A percentile compares a stretch with the other conserved stretches of the same genome.
phyloP scores from a whole-genome alignment of 2,888 invertebrate species.

The Lepetodrilus schrolli region DNA sequence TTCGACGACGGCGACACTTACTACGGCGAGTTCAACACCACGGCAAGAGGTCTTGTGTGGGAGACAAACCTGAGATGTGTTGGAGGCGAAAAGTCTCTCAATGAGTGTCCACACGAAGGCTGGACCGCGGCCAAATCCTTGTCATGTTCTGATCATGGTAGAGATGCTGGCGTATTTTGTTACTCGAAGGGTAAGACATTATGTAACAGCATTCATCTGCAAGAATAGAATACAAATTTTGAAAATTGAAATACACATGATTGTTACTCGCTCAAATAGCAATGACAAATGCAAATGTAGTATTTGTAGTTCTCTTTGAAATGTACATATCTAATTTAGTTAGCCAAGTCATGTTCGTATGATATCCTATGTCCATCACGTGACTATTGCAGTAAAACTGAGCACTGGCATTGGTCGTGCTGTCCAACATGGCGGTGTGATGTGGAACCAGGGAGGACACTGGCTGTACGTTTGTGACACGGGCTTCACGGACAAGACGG shows the following conservation, averaged over 20 bases:
- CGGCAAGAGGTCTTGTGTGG: constrained; percentile 61
- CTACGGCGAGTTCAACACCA: constrained; percentile 42
- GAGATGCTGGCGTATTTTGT: constrained; percentile 63
- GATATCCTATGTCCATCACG: neutral
- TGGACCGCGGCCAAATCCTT: constrained; percentile 47
- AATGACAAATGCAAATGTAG: too few relatives aligned
- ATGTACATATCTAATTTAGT: too few relatives aligned
- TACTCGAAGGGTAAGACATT: constrained; percentile 64
- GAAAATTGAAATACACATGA: too few relatives aligned
- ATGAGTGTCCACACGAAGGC: constrained; percentile 64
- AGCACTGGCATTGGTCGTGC: constrained; percentile 47
- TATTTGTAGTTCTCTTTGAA: too few relatives aligned
- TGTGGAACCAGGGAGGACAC: constrained; percentile 45
- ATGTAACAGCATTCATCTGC: too few relatives aligned
- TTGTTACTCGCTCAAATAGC: too few relatives aligned
- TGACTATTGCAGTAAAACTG: constrained; percentile 53
- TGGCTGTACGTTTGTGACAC: constrained; percentile 65
- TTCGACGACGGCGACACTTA: constrained; percentile 56
- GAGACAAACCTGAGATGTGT: constrained; percentile 59
- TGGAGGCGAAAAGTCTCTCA: constrained; percentile 57
- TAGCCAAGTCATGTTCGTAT: too few relatives aligned
- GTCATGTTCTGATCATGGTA: constrained; percentile 51
- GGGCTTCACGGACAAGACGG: constrained; percentile 63
- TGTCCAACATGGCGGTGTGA: constrained; percentile 58
- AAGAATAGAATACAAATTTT: too few relatives aligned